Evolutionary conservation across 2,888 invertebrate genomes (phyloP).

Genomic region (Pyrrhia umbra): DNA sequence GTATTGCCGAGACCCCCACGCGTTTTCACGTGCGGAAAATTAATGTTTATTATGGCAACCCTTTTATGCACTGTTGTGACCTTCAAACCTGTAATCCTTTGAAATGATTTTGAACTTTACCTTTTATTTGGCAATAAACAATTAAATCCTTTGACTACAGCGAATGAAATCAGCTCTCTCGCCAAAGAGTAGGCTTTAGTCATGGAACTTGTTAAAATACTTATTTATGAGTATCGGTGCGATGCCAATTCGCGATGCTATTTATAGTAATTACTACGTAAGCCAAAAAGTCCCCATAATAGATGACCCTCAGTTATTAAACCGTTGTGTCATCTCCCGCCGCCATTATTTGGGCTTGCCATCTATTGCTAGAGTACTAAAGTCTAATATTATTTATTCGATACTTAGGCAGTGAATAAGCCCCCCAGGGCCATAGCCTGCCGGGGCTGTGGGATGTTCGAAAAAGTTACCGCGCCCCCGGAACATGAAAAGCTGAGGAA

Average conservation of each 20-base stretch:
- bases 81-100: slow-evolving; percentile 13
- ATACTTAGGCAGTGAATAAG: not conserved
- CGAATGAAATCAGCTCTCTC: not conserved
- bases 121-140: not conserved
- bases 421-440: too few relatives aligned
- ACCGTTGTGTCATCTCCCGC: not conserved
- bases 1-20: slow-evolving; percentile 42
- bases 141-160: not conserved
- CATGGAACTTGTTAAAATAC: slow-evolving; percentile 19
- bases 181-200: not conserved
- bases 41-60: slow-evolving; percentile 41
- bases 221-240: slow-evolving; percentile 19
- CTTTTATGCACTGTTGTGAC: slow-evolving; percentile 28
- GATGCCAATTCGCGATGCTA: not conserved
- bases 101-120: not conserved
- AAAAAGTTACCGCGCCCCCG: too few relatives aligned
- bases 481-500: too few relatives aligned
- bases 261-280: slow-evolving; percentile 14
- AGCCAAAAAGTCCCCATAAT: slow-evolving; percentile 22
- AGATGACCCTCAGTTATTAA: slow-evolving; percentile 36
- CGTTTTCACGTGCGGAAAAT: slow-evolving; percentile 47
- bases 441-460: too few relatives aligned
- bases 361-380: not conserved
- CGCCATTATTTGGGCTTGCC: slow-evolving; percentile 8
- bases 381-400: not conserved